Evolutionary conservation across 2,888 invertebrate genomes (phyloP).

Genomic region (Zygogramma bicolorata): DNA sequence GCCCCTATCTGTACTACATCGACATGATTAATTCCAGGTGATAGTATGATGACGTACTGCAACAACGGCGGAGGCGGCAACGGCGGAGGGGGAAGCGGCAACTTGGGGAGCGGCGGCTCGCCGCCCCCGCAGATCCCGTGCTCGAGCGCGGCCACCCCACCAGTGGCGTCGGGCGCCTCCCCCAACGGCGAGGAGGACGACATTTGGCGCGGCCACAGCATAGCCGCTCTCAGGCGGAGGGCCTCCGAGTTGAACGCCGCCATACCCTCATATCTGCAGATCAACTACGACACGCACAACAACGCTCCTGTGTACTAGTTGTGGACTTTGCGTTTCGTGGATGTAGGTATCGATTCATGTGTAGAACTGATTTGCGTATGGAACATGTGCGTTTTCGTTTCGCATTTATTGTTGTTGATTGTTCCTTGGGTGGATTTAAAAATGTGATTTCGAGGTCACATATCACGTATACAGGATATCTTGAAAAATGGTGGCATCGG

Average conservation of each 20-base stretch:
- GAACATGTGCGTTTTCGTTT: neutral
- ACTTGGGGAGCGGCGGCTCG: constrained; percentile 69
- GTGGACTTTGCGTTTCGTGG: neutral
- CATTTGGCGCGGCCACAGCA: constrained; percentile 87
- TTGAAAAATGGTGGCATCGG: too few relatives aligned
- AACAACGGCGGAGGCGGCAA: constrained; percentile 70
- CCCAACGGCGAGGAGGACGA: constrained; percentile 72
- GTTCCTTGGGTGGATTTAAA: constrained; percentile 3
- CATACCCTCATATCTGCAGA: constrained; percentile 80
- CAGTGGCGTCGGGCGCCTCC: constrained; percentile 43
- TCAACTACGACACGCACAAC: constrained; percentile 79
- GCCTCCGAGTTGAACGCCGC: constrained; percentile 83
- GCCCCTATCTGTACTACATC: neutral
- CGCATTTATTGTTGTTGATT: constrained; percentile 17
- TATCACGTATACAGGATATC: too few relatives aligned
- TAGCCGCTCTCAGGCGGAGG: constrained; percentile 83
- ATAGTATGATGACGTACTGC: constrained; percentile 84
- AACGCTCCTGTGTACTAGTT: constrained; percentile 69
- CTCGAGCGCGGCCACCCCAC: constrained; percentile 67
- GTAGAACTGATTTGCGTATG: too few relatives aligned
- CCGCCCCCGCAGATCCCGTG: constrained; percentile 73
- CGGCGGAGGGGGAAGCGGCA: constrained; percentile 66
- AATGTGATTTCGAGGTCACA: too few relatives aligned
- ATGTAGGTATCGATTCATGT: neutral
- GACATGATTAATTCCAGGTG: constrained; percentile 69